Base-by-base conservation (phyloP, 1,140 invertebrate genomes). In the Drosophila equinoxialis region DNA sequence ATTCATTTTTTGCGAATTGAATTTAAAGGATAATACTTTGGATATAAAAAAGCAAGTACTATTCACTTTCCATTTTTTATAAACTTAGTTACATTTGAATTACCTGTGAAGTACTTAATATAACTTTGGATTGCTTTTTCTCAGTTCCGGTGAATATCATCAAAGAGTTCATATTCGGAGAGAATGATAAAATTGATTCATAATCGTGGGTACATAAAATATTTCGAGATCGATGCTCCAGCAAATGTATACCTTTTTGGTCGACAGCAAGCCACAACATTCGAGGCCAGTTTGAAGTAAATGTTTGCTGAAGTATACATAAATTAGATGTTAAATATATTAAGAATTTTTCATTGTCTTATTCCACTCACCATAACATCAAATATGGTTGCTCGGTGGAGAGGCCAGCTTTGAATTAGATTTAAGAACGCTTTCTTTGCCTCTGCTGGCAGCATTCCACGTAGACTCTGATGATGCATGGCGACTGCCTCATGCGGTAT, bases 361-460 rank as follows among this genome's bases (percentile, higher is more conserved):
- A 39, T 4, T 13, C 37, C 11, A 79, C 79, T 79, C 26, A 91
- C 90, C 94, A 97, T 97, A 26, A 99, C 98, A 92, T 98, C 97
- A 92, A 98, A 99, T 77, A 99, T 97, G 6, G 97, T 98, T 3
- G 98, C 97, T 76, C 96, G 95, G 77, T 98, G 97, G 48, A 99
- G 93, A 7, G 97, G 97, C 98, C 98, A 99, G 58, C 96, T 97
- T 91, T 97, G 96, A 63, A 99, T 97, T 5, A 99, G 93, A 92
- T 98, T 98, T n/a, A 99, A 94, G 90, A 98, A 98, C 1, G 97
- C 95, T 91, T 98, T 96, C 91, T 98, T 98, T 1, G 98, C 96
- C 92, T 98, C 96, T 1, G 96, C 94, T 3, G 96, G 94, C 41
- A 95, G 95, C 94, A 98, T 97, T 74, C 97, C 97, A 60, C 96